phyloP scores from a whole-genome alignment of 2,797 vertebrate species.

The Coccyzus lansbergi region DNA sequence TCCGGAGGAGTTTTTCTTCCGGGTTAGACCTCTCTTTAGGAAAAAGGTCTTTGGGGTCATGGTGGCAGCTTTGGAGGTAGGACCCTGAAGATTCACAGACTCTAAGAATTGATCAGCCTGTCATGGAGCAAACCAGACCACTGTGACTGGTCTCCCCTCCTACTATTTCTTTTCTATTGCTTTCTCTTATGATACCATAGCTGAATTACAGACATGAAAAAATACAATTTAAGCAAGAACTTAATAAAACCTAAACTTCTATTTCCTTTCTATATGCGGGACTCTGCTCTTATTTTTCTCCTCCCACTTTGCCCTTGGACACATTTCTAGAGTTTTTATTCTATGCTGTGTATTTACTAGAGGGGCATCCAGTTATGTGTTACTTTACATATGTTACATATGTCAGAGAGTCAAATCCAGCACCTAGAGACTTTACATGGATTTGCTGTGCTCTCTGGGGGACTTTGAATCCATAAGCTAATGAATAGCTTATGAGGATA shows the following conservation, averaged over 20 bases:
- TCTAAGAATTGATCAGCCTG: background rate
- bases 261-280: background rate
- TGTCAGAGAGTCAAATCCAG: constrained; percentile 16
- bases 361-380: background rate
- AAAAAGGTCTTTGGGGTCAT: background rate
- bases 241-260: background rate
- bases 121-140: background rate
- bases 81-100: background rate
- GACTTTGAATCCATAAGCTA: constrained; percentile 37
- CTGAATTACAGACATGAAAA: background rate
- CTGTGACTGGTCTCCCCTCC: background rate
- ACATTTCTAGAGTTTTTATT: background rate
- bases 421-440: background rate
- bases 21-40: background rate
- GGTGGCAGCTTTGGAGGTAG: background rate
- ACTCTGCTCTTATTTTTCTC: background rate
- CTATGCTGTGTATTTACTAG: constrained; percentile 11
- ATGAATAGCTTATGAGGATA: constrained; percentile 27
- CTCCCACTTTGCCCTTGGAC: background rate
- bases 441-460: constrained; percentile 26
- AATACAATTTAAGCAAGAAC: background rate
- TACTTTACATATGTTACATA: constrained; percentile 9
- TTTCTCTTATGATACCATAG: background rate
- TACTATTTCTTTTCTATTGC: too few relatives aligned
- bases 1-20: background rate